phyloP scores from a whole-genome alignment of 2,888 invertebrate genomes.

The Drosophila demipolita region DNA sequence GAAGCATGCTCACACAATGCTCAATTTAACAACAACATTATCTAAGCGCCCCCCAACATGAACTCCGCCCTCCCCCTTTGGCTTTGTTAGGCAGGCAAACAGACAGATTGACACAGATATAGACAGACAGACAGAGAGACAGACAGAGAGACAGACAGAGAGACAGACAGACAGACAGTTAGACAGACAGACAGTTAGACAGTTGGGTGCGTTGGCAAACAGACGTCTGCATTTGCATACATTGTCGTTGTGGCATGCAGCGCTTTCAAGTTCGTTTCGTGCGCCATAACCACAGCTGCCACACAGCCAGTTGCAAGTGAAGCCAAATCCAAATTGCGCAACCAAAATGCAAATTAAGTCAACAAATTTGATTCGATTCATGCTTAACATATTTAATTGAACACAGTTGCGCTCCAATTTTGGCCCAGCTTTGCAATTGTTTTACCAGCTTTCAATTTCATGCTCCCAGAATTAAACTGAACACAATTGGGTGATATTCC shows the following conservation, averaged over 20 bases:
- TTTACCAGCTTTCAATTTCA: constrained; percentile 10
- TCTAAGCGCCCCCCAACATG: constrained; percentile 45
- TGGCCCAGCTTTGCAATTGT: constrained; percentile 7
- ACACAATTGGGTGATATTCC: neutral
- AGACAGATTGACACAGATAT: neutral
- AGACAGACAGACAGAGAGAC: constrained; percentile 9
- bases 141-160: constrained; percentile 25
- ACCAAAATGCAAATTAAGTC: constrained; percentile 56
- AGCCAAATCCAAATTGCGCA: constrained; percentile 28
- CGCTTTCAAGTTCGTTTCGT: neutral
- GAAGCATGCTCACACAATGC: constrained; percentile 44
- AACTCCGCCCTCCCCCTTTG: constrained; percentile 1
- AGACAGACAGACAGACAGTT: constrained; percentile 27
- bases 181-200: constrained; percentile 20
- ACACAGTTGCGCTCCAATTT: constrained; percentile 36
- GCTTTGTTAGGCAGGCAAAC: neutral
- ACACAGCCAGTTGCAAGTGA: constrained; percentile 25
- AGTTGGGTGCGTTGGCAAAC: constrained; percentile 41
- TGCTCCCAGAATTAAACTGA: neutral
- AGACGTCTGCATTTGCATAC: constrained; percentile 72
- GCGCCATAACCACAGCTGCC: constrained; percentile 17
- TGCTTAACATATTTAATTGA: constrained; percentile 67
- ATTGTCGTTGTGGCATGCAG: constrained; percentile 26
- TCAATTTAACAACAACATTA: constrained; percentile 72
- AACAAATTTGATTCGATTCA: constrained; percentile 73